Evolutionary conservation across 2,113 vertebrate genomes (phyloP).

Genomic region (Stictonetta naevosa): DNA sequence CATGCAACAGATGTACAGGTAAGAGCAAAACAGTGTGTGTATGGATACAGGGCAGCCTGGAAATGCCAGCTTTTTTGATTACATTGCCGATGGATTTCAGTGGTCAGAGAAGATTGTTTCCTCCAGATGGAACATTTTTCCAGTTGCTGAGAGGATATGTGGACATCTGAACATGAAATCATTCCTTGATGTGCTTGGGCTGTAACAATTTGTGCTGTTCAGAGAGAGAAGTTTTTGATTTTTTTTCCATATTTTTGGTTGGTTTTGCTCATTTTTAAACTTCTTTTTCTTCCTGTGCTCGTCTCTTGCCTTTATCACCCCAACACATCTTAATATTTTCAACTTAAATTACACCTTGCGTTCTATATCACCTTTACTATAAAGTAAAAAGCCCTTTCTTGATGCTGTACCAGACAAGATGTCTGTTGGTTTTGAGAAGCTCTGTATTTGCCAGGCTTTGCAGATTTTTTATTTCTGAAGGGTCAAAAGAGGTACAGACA

Average conservation of each 20-base stretch:
- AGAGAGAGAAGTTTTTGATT: neutral
- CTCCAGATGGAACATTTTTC: neutral
- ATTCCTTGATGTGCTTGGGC: neutral
- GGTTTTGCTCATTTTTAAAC: neutral
- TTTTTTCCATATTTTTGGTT: neutral
- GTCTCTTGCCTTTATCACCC: neutral
- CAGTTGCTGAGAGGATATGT: neutral
- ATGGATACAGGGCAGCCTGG: neutral
- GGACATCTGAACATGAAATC: neutral
- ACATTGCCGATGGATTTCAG: neutral
- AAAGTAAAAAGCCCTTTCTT: neutral
- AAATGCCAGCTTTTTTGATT: neutral
- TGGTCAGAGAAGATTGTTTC: neutral
- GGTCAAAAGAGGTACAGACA: neutral
- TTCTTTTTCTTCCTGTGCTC: neutral
- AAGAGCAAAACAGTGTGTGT: neutral
- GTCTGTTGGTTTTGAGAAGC: neutral
- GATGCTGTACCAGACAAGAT: neutral
- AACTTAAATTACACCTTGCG: neutral
- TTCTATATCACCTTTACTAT: neutral
- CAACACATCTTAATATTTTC: neutral
- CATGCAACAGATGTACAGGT: neutral
- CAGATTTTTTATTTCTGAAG: neutral
- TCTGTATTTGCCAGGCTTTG: neutral
- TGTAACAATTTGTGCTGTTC: neutral